Base-by-base conservation (phyloP, 2,113 vertebrate species). In the Perca fluviatilis region DNA sequence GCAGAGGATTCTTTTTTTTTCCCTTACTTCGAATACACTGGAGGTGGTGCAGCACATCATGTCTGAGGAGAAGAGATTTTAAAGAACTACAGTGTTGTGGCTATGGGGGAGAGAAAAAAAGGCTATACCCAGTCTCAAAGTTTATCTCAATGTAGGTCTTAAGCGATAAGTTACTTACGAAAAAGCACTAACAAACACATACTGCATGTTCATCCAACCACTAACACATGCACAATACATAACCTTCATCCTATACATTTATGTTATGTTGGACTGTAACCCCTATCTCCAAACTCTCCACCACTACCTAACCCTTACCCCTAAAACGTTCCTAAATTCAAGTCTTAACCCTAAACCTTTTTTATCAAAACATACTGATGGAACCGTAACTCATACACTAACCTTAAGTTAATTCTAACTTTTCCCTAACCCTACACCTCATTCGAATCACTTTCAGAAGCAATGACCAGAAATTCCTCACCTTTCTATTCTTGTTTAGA, bases 21-120 rank as follows among this genome's bases (percentile, higher is more conserved):
- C 25, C 25, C 40, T 43, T 43, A 43, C 40, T 43, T 60, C 6
- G 2, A 57, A 83, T 88, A 82, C 63, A 84, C 33, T 76, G 88
- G 78, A 90, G 86, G 72, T 84, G 84, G 81, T 84, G 83, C 69
- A 80, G 82, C 80, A 69, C 72, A 82, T 89, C 81, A 78, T 74
- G 76, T 86, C 68, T 76, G 63, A 76, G 77, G 64, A 83, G 73
- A 2, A 78, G 66, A 71, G 53, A 69, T 70, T 75, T 57, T 46
- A 49, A 63, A 77, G 64, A 77, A 82, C 46, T 54, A 16, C 66
- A 46, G 76, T 67, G 27, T 27, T 78, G 70, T 43, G 61, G 65
- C 61, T 68, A 14, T 47, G 70, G 47, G 79, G 69, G 36, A 25
- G 0, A 72, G 50, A 70, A 11, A 43, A 43, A 49, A 36, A 58